Percentiles rank a stretch among this genome's conserved stretches.
These are phyloP conservation scores for Parauchenoglanis ngamensis DNA, from an alignment of 2,797 vertebrate genomes.

Conservation along the genomic window DNA sequence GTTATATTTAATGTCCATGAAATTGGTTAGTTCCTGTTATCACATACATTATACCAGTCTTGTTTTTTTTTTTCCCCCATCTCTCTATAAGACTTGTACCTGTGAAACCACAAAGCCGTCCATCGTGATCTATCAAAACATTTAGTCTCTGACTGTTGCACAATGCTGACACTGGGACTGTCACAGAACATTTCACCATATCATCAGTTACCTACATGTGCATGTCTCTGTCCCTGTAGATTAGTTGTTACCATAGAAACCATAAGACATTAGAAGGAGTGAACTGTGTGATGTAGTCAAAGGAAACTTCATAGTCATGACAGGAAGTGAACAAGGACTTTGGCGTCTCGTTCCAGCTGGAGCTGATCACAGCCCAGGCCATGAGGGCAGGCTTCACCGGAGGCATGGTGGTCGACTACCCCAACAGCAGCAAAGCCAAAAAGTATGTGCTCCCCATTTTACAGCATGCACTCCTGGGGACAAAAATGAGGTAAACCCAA, in stretches of 20 bases:
- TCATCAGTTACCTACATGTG: not conserved
- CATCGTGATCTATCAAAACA: not conserved
- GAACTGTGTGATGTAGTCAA: not conserved
- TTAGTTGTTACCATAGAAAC: not conserved
- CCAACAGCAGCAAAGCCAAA: conserved; percentile 95
- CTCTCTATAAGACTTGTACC: not conserved
- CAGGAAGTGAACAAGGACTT: not conserved
- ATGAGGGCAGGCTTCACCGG: conserved; percentile 93
- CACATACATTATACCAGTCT: not conserved
- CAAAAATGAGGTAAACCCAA: too few relatives aligned
- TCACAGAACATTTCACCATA: not conserved
- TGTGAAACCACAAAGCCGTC: not conserved
- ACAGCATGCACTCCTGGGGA: not conserved
- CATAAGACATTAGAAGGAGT: too few relatives aligned
- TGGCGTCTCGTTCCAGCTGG: conserved; percentile 75
- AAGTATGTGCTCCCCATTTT: conserved; percentile 74
- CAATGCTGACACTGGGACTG: not conserved
- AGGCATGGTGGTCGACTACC: conserved; percentile 95
- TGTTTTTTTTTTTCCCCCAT: not conserved
- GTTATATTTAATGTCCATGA: not conserved
- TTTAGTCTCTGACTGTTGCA: not conserved
- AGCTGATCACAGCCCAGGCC: conserved; percentile 91
- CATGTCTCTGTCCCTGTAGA: not conserved
- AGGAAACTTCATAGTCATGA: not conserved
- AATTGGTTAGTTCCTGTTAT: not conserved